phyloP scores from a whole-genome alignment of 2,888 invertebrate genomes.

The Idaea dimidiata region DNA sequence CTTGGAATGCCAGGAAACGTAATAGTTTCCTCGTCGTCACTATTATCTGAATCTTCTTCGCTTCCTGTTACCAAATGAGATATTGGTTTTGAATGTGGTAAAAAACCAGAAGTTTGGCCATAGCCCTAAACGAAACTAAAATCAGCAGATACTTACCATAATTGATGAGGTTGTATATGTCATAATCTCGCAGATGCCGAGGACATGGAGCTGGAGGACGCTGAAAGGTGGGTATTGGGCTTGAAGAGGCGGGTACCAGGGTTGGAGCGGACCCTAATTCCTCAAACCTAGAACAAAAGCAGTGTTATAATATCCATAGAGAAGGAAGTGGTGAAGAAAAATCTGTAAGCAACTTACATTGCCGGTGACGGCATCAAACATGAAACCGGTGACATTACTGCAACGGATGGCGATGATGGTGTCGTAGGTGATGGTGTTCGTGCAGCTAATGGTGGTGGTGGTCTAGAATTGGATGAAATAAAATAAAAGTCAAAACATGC shows the following conservation, averaged over 20 bases:
- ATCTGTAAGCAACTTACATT: not conserved
- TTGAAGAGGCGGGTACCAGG: not conserved
- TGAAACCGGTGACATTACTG: not conserved
- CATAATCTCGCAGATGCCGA: not conserved
- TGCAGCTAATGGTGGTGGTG: not conserved
- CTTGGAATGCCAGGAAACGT: not conserved
- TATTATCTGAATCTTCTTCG: not conserved
- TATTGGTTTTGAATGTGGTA: not conserved
- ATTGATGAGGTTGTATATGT: not conserved
- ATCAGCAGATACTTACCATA: conserved; percentile 3
- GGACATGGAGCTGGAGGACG: not conserved
- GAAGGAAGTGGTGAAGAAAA: not conserved
- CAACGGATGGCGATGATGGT: no score
- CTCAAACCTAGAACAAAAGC: not conserved
- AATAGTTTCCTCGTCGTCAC: not conserved
- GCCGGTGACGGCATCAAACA: not conserved
- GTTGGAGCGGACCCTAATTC: not conserved
- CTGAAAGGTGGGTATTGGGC: not conserved
- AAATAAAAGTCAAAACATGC: not conserved
- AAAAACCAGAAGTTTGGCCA: not conserved
- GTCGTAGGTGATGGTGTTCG: not conserved
- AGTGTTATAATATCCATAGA: not conserved
- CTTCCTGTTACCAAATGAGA: conserved; percentile 1
- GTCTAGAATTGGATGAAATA: not conserved
- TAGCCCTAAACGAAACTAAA: not conserved